Evolutionary conservation across 2,888 invertebrate genomes (phyloP).

Genomic region (Zaprionus bogoriensis): DNA sequence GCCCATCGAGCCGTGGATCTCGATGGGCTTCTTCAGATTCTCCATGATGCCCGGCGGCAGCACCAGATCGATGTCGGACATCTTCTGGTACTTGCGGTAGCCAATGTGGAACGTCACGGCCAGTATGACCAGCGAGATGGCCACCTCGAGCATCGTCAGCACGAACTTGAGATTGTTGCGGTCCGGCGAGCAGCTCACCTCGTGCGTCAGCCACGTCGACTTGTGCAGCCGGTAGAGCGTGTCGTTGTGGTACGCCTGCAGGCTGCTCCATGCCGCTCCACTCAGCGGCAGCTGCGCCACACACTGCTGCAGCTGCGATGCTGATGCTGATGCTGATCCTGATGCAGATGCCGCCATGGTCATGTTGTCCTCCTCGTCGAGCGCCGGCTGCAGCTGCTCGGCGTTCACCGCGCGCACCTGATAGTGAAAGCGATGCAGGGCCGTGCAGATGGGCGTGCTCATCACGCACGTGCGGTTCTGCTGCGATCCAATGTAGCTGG

Average conservation of each 20-base stretch:
- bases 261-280: conserved; percentile 2
- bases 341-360: no score
- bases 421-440: conserved; percentile 43
- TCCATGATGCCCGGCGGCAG: conserved; percentile 78
- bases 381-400: conserved; percentile 22
- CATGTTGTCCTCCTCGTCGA: neutral
- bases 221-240: conserved; percentile 55
- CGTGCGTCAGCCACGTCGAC: conserved; percentile 61
- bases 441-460: conserved; percentile 48
- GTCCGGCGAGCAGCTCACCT: conserved; percentile 45
- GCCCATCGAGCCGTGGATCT: conserved; percentile 21
- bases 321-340: neutral
- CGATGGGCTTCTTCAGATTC: conserved; percentile 64
- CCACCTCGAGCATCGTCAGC: conserved; percentile 26
- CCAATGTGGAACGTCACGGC: conserved; percentile 52
- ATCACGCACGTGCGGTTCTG: conserved; percentile 49
- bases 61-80: conserved; percentile 79
- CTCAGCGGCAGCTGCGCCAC: conserved; percentile 19
- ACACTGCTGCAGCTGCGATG: conserved; percentile 4
- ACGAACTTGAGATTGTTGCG: conserved; percentile 22
- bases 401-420: conserved; percentile 80
- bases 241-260: conserved; percentile 45
- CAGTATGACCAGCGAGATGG: conserved; percentile 27
- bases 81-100: conserved; percentile 75
- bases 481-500: conserved; percentile 48